Conservation (phyloP, 2,797 vertebrate genomes). For the Lithobates sylvaticus region DNA sequence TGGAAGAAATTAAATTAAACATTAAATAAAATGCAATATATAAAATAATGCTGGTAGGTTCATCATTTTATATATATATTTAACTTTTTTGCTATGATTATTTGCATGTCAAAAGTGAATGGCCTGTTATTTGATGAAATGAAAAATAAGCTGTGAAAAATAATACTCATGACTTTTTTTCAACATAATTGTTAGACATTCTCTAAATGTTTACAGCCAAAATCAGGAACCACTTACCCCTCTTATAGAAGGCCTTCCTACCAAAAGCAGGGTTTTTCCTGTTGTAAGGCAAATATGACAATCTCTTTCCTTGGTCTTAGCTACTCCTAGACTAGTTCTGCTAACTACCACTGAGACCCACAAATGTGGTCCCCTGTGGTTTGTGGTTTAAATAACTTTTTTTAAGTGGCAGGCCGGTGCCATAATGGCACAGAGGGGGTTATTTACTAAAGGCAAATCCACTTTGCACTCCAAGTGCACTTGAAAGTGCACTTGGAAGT, state of each 20-base stretch:
- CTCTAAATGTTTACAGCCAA: neutral
- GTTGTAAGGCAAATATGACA: no score
- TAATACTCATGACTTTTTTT: neutral
- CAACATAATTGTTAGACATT: neutral
- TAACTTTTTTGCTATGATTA: neutral
- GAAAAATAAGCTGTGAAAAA: neutral
- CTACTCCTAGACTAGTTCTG: no score
- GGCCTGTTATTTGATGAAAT: neutral
- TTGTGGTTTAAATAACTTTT: no score
- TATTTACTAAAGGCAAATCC: no score
- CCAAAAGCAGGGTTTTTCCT: no score
- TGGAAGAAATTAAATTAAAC: neutral
- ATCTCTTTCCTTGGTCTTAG: no score
- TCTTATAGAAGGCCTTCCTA: neutral
- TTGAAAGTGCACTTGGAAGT: no score
- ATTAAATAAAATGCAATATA: conserved; percentile 7
- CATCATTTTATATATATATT: conserved; percentile 14
- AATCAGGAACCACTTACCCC: neutral
- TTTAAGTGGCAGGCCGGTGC: no score
- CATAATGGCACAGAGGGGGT: no score
- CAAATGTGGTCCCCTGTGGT: no score
- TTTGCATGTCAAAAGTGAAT: neutral
- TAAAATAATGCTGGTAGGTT: neutral
- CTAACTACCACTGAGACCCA: no score
- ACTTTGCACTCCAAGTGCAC: no score